These are phyloP conservation scores for Pollimyrus isidori DNA, from an alignment of 2,113 vertebrate genomes.

Conservation along the genomic window DNA sequence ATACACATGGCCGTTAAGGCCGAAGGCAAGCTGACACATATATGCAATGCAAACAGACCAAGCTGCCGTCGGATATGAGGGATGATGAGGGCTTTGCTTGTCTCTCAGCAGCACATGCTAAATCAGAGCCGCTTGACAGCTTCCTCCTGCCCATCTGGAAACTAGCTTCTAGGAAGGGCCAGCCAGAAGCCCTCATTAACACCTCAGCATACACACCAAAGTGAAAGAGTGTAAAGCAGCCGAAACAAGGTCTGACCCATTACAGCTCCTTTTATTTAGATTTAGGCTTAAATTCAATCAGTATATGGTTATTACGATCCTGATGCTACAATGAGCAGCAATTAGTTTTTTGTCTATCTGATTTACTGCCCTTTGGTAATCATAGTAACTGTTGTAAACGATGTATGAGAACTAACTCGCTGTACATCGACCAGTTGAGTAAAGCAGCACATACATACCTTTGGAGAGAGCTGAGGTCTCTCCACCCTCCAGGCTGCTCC, in stretches of 20 bases:
- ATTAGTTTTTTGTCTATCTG: not conserved
- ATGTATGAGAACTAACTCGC: not conserved
- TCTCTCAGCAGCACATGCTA: not conserved
- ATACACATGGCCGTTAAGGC: not conserved
- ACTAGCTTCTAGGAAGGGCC: not conserved
- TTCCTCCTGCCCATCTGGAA: slow-evolving; percentile 15
- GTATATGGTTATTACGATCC: not conserved
- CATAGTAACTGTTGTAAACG: not conserved
- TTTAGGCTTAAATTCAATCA: not conserved
- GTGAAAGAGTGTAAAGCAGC: not conserved
- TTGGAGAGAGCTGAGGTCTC: not conserved
- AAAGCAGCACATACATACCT: not conserved
- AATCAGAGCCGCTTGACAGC: not conserved
- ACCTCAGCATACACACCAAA: not conserved
- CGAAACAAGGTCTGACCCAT: not conserved
- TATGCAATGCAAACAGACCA: not conserved
- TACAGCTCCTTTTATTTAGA: not conserved
- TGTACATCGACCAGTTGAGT: not conserved
- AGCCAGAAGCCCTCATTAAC: not conserved
- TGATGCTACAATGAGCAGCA: not conserved
- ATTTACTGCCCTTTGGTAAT: not conserved
- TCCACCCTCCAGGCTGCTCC: not conserved
- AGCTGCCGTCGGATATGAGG: not conserved
- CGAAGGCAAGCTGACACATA: not conserved
- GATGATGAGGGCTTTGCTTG: not conserved